Base-by-base conservation (phyloP, 2,113 vertebrate species). In the Ctenomys sociabilis region DNA sequence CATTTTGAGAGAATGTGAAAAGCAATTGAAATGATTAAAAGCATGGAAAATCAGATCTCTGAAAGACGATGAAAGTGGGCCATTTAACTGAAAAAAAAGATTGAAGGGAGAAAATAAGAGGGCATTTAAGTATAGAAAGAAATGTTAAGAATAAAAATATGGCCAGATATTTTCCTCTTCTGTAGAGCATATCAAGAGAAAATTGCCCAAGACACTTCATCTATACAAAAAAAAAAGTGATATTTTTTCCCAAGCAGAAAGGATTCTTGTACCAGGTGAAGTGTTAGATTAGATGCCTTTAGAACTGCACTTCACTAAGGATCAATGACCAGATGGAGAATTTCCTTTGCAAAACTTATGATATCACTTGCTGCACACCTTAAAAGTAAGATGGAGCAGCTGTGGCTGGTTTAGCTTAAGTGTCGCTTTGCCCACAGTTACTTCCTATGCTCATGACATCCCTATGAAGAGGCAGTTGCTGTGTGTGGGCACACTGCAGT, bases 1-100 rank as follows among this genome's bases (percentile, higher is more conserved):
- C 63, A 86, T 95, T 85, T 91, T 96, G 84, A 94, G 86, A 97
- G 88, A 92, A 95, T 93, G 73, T 97, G 88, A 91, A 96, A 96
- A 95, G 96, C 90, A 96, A 94, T 64, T 92, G 95, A 96, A 95
- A 83, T 96, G 97, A 94, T 97, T 96, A 97, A 97, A 97, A 97
- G 88, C 85, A 94, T 88, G 94, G 90, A 88, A 97, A 95, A 80
- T 80, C 95, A 75, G 73, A 95, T 97, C 96, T 94, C 92, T 96
- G 72, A 86, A 94, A 88, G 91, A 88, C 0, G 21, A 92, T 96
- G 85, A 84, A 97, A 95, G 93, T 96, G 59, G 35, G 17, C 92
- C 85, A 49, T 95, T 96, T 98, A 97, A 95, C 49, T 82, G 49
- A 95, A 92, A 93, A 85, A 96, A 94, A 97, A 93, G 85, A 95